Conservation (phyloP, 2,797 vertebrate species). For the Tiaroga cobitis region DNA sequence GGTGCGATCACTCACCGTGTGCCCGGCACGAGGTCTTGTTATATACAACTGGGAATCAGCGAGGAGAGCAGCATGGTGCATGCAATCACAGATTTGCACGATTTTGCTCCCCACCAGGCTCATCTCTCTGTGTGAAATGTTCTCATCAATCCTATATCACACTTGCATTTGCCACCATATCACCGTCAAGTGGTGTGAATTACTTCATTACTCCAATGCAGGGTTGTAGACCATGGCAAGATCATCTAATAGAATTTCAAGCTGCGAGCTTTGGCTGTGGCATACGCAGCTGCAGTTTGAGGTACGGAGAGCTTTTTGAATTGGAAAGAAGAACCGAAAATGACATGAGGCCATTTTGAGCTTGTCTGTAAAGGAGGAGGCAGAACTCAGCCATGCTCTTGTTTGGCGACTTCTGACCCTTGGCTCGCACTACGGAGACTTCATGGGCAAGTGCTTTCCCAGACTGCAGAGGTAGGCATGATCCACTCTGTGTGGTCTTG, state of each 20-base stretch:
- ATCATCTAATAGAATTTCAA: conserved; percentile 32
- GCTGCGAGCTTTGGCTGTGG: conserved; percentile 22
- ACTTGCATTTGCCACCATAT: conserved; percentile 49
- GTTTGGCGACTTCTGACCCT: conserved; percentile 24
- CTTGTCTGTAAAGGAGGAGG: conserved; percentile 5
- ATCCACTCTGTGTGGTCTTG: conserved; percentile 6
- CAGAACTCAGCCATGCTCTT: conserved; percentile 34
- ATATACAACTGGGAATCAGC: conserved; percentile 55
- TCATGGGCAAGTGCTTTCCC: conserved; percentile 17
- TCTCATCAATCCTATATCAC: conserved; percentile 39
- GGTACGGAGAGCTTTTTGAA: conserved; percentile 33
- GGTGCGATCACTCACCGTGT: conserved; percentile 66
- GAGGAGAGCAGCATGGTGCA: conserved; percentile 18
- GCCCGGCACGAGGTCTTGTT: conserved; percentile 62
- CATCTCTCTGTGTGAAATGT: conserved; percentile 40
- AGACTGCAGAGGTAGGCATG: conserved; percentile 22
- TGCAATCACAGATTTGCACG: conserved; percentile 40
- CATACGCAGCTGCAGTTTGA: conserved; percentile 30
- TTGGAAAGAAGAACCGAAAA: conserved; percentile 55
- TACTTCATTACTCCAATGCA: conserved; percentile 28
- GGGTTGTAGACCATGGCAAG: neutral
- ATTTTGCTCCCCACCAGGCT: conserved; percentile 26
- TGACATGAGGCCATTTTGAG: conserved; percentile 39
- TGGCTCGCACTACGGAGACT: neutral
- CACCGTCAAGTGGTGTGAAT: conserved; percentile 43